These are phyloP conservation scores for Anoplopoma fimbria DNA, from an alignment of 2,113 vertebrate genomes.

Conservation along the genomic window DNA sequence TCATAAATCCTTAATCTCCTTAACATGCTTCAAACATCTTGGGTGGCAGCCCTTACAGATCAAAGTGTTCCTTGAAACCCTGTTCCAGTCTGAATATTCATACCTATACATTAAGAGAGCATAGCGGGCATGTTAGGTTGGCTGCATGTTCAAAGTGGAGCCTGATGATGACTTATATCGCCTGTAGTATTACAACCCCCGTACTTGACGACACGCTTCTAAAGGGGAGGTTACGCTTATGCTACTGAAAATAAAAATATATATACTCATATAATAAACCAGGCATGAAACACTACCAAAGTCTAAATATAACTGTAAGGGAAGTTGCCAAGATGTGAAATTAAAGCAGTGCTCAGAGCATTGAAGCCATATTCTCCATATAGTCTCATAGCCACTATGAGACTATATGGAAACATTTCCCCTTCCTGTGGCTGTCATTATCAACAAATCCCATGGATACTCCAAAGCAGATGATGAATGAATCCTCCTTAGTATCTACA, in stretches of 20 bases:
- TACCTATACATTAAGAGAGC: conserved; percentile 40
- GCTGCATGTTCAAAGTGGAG: conserved; percentile 62
- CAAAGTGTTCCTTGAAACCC: conserved; percentile 49
- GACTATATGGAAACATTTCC: background rate
- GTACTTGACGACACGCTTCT: background rate
- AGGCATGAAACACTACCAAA: no score
- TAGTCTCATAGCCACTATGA: no score
- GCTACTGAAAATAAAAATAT: background rate
- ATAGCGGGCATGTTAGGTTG: conserved; percentile 29
- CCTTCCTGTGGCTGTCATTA: background rate
- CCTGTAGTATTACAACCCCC: conserved; percentile 46
- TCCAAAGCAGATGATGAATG: background rate
- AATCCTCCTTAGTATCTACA: background rate
- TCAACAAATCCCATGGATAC: background rate
- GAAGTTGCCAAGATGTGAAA: background rate
- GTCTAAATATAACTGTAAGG: background rate
- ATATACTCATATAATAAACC: conserved; percentile 1
- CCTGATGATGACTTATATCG: conserved; percentile 40
- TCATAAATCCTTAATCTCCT: conserved; percentile 37
- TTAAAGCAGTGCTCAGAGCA: background rate
- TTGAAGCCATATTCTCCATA: background rate
- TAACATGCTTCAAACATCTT: conserved; percentile 16
- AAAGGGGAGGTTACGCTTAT: background rate
- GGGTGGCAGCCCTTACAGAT: conserved; percentile 26
- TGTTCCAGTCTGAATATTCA: conserved; percentile 47